These are phyloP conservation scores for Pararge aegeria DNA, from an alignment of 1,140 invertebrate genomes.

Conservation along the genomic window DNA sequence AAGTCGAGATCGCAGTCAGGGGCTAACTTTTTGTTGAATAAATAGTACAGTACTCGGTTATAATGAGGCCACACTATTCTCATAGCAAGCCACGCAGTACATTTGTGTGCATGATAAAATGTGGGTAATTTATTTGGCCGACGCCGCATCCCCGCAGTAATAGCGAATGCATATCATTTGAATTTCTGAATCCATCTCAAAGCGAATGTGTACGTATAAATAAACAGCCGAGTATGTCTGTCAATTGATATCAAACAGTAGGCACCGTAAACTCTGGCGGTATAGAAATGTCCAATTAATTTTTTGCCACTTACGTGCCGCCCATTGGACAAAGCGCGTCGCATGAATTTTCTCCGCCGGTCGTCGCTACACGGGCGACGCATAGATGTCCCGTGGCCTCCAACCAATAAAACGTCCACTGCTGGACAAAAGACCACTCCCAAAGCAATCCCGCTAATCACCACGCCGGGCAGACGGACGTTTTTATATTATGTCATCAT, in stretches of 20 bases:
- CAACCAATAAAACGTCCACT: no score
- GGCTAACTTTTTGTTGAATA: no score
- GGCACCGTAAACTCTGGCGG: background rate
- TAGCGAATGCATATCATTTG: conserved; percentile 7
- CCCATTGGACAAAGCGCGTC: no score
- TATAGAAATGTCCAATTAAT: background rate
- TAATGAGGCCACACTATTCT: background rate
- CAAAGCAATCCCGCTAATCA: no score
- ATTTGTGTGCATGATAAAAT: background rate
- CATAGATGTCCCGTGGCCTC: no score
- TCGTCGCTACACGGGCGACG: no score
- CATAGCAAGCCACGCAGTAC: background rate
- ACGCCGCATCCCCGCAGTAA: background rate
- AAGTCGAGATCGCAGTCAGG: no score
- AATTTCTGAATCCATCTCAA: conserved; percentile 14
- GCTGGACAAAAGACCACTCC: no score
- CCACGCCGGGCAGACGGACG: no score
- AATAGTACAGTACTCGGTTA: background rate
- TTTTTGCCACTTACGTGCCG: background rate
- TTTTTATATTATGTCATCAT: no score
- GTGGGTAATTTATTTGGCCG: background rate
- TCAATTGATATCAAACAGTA: conserved; percentile 15
- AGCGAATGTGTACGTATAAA: conserved; percentile 9
- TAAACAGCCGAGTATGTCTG: conserved; percentile 11
- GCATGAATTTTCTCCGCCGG: no score